phyloP scores from a whole-genome alignment of 2,797 vertebrate species.

The Rhinichthys osculus region DNA sequence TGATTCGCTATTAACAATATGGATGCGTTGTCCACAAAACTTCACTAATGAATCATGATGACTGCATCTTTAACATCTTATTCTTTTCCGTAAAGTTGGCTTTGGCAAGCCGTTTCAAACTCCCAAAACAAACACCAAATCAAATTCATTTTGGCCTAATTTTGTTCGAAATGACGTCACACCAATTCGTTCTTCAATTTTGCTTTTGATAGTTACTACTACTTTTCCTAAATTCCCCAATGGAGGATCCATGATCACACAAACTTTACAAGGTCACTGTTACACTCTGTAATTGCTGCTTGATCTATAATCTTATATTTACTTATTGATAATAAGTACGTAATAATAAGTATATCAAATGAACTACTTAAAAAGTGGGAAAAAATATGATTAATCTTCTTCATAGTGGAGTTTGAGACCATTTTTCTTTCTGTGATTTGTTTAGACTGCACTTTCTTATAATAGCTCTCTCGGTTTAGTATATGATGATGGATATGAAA shows the following conservation, averaged over 20 bases:
- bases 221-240: background rate
- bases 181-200: background rate
- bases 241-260: background rate
- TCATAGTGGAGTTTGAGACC: background rate
- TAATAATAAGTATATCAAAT: background rate
- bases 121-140: background rate
- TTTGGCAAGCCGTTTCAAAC: background rate
- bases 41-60: no score
- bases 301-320: background rate
- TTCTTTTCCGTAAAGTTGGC: no score
- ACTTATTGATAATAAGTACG: background rate
- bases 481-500: conserved; percentile 49
- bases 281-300: background rate
- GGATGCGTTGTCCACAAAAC: no score
- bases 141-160: background rate
- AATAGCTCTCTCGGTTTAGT: background rate
- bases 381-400: background rate
- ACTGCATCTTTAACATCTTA: no score
- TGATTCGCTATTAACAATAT: no score
- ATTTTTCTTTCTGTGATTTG: conserved; percentile 1
- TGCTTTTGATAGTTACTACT: background rate
- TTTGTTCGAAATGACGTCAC: background rate
- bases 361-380: no score
- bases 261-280: background rate
- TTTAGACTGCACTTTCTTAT: conserved; percentile 4